A percentile compares a stretch with the other conserved stretches of the same genome.
Conservation (phyloP, 2,113 vertebrate genomes). For the Pseudopipra pipra region DNA sequence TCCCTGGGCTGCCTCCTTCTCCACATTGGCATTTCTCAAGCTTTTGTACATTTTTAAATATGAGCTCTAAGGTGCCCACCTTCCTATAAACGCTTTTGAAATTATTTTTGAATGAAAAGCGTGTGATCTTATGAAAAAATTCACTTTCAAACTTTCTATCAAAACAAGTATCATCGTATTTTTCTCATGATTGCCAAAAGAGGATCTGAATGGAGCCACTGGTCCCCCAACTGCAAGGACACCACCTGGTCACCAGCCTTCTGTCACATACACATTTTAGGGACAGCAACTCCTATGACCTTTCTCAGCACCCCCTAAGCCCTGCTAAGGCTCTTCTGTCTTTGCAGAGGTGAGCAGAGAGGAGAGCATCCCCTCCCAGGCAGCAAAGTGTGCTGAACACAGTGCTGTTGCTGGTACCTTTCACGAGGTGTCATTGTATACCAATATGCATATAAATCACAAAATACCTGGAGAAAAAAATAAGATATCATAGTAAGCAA, state of each 20-base stretch:
- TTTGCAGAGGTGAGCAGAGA: background rate
- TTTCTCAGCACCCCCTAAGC: background rate
- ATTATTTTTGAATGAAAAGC: background rate
- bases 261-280: background rate
- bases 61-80: background rate
- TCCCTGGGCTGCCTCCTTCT: background rate
- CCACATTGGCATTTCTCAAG: background rate
- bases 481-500: background rate
- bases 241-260: background rate
- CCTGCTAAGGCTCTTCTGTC: background rate
- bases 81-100: background rate
- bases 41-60: background rate
- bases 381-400: conserved; percentile 4
- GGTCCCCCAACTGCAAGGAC: background rate
- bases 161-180: background rate
- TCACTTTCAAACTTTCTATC: background rate
- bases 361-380: background rate
- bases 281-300: background rate
- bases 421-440: background rate
- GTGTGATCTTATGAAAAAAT: background rate
- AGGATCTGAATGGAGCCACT: background rate
- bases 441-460: background rate
- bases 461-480: background rate
- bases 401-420: background rate
- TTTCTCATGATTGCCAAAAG: background rate